Evolutionary conservation across 2,113 vertebrate species (phyloP), one percentile per base, ranked within the genome.

Genomic region (Neopipo cinnamomea): DNA sequence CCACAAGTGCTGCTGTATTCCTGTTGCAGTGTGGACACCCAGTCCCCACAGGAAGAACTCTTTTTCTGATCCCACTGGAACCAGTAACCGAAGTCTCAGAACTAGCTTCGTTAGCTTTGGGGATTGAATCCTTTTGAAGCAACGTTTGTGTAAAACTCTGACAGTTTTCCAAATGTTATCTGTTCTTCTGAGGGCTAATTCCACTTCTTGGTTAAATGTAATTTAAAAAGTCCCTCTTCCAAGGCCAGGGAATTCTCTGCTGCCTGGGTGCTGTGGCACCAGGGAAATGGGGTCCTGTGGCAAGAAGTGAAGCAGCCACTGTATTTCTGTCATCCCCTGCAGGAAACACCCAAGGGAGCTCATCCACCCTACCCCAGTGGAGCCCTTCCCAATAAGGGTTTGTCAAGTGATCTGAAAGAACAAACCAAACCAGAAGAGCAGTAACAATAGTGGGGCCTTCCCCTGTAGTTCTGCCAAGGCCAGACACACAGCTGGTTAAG

Each of bases 401-500:
- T 93, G 94, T 84, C 58, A 42, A 70, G 50, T 59, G 56, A 68
- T 44, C 71, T 71, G 84, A 24, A 73, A 66, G 95, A 80, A 49
- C 76, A 91, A 73, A 61, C 72, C 58, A 65, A 55, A 5, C 2
- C 33, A 85, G 75, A 82, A 84, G 78, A 93, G 91, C 46, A 15
- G 85, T n/a, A 86, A 95, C 93, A 96, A 92, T 84, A 85, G 80
- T 11, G 47, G 86, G 70, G 63, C 17, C 88, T 95, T 88, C 56
- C 79, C 94, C 75, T 93, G 88, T 42, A 78, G 55, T 33, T 42
- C 79, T 89, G 95, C 86, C 94, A 81, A 92, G 91, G 93, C 68
- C 89, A 91, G 68, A 21, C 30, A 1, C 30, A 17, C 89, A 96
- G 93, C 89, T 95, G 93, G 12, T 71, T 42, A 84, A 93, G 76